These are phyloP conservation scores for Spermophilus dauricus DNA, from an alignment of 2,113 vertebrate species.

Conservation along the genomic window DNA sequence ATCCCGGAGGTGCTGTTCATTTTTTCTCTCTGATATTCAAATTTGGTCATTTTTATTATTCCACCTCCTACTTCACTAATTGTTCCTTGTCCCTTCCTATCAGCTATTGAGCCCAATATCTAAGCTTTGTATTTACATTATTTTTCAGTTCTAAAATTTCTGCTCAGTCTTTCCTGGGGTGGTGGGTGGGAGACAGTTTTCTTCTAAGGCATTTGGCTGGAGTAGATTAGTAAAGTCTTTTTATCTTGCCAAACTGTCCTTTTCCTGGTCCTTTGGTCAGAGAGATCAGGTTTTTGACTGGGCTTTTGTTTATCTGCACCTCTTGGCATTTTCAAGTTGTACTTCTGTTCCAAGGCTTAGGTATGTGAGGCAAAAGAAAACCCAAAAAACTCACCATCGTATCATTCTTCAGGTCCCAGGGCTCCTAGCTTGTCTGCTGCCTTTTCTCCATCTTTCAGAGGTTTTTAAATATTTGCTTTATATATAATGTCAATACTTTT, in stretches of 20 bases:
- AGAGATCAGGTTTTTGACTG: not conserved
- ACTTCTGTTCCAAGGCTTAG: not conserved
- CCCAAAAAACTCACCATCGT: no score
- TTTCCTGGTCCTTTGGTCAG: not conserved
- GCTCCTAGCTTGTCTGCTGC: not conserved
- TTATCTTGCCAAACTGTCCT: not conserved
- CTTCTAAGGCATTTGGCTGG: not conserved
- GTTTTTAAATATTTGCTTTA: not conserved
- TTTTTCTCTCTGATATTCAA: not conserved
- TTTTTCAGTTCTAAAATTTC: conserved; percentile 37
- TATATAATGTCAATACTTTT: not conserved
- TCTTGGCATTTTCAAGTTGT: not conserved
- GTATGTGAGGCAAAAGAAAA: not conserved
- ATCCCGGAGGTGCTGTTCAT: not conserved
- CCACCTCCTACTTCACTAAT: not conserved
- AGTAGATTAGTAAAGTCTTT: not conserved
- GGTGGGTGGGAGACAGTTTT: not conserved
- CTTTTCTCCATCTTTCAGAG: not conserved
- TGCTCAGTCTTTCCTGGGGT: not conserved
- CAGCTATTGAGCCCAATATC: not conserved
- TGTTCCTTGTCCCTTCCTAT: not conserved
- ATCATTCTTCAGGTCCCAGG: not conserved
- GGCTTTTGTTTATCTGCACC: not conserved
- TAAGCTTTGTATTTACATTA: not conserved
- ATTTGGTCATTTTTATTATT: not conserved